Conservation (phyloP, 2,113 vertebrate species). For the Raphicerus campestris region DNA sequence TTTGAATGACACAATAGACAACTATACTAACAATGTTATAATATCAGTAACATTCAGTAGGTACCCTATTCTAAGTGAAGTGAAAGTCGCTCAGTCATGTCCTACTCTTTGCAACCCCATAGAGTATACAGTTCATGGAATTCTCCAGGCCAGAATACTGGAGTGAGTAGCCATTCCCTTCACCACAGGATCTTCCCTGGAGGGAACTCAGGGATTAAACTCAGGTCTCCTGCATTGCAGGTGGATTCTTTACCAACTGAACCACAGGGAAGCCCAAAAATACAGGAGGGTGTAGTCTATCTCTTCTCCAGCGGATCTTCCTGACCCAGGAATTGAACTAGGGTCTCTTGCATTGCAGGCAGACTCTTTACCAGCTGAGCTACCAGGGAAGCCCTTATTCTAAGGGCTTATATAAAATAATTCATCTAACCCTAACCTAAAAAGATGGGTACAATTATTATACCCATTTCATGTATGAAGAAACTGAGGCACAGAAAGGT, state of each 20-base stretch:
- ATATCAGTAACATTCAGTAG: not conserved
- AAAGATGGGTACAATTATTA: not conserved
- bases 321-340: not conserved
- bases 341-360: not conserved
- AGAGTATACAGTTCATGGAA: not conserved
- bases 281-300: not conserved
- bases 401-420: not conserved
- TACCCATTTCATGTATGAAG: not conserved
- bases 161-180: not conserved
- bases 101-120: not conserved
- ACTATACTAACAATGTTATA: not conserved
- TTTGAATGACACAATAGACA: not conserved
- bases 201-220: not conserved
- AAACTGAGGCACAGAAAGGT: not conserved
- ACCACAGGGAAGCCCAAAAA: not conserved
- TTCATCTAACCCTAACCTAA: not conserved
- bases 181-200: not conserved
- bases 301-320: not conserved
- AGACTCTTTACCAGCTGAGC: not conserved
- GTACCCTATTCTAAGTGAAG: not conserved
- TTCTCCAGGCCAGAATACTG: not conserved
- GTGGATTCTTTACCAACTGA: not conserved
- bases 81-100: not conserved
- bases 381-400: not conserved
- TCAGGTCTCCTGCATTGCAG: not conserved